Percentiles rank a stretch among this genome's conserved stretches.
Evolutionary conservation across 2,797 vertebrate species (phyloP).

Genomic region (Sebastolobus altivelis): DNA sequence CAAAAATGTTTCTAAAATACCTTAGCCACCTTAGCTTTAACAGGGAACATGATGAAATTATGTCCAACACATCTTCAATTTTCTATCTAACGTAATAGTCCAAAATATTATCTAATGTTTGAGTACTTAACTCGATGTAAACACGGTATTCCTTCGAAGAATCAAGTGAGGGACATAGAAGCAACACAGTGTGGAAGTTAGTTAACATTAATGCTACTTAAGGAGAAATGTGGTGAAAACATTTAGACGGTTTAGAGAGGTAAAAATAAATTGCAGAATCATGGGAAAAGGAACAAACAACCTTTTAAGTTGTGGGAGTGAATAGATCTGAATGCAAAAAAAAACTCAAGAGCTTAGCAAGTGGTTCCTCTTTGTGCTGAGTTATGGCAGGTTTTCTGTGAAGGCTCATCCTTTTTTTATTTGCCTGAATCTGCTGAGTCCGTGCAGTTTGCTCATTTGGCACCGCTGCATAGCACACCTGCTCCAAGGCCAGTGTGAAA

Average conservation of each 20-base stretch:
- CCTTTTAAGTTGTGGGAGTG: neutral
- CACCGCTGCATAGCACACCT: slow-evolving; percentile 53
- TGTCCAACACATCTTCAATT: neutral
- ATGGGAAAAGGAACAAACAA: slow-evolving; percentile 1
- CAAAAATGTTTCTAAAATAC: neutral
- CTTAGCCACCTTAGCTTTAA: accelerated
- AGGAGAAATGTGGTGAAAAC: neutral
- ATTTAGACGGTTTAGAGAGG: neutral
- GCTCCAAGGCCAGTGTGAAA: slow-evolving; percentile 68
- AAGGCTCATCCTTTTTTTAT: slow-evolving; percentile 48
- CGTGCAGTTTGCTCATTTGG: slow-evolving; percentile 58
- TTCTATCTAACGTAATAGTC: neutral
- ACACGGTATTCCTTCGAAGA: neutral
- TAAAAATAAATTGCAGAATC: neutral
- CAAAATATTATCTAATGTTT: neutral
- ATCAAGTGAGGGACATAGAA: neutral
- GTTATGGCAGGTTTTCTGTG: slow-evolving; percentile 42
- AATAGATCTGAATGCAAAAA: slow-evolving; percentile 25
- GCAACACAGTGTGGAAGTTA: neutral
- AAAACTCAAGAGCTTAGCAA: slow-evolving; percentile 8
- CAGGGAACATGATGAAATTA: neutral
- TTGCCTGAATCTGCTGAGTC: slow-evolving; percentile 57
- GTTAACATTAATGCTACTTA: neutral
- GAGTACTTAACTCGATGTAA: neutral
- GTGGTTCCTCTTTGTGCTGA: slow-evolving; percentile 39